These are phyloP conservation scores for Suillia variegata DNA, from an alignment of 2,888 invertebrate species.

Conservation along the genomic window DNA sequence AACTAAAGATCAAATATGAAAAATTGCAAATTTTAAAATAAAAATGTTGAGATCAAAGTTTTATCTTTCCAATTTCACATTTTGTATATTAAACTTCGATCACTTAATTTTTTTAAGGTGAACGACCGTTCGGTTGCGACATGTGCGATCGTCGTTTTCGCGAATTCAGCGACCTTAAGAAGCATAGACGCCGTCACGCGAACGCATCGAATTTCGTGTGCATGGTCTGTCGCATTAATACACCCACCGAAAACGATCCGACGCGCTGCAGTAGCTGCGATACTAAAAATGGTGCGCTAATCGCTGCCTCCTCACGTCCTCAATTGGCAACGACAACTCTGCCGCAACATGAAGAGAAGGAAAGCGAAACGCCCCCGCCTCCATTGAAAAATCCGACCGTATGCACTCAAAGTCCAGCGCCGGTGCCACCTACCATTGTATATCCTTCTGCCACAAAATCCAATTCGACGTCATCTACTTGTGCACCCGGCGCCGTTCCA, in stretches of 20 bases:
- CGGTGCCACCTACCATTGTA: conserved; percentile 3
- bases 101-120: conserved; percentile 40
- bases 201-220: conserved; percentile 51
- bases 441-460: conserved; percentile 12
- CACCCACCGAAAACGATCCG: conserved; percentile 51
- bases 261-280: conserved; percentile 56
- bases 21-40: background rate
- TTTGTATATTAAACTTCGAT: background rate
- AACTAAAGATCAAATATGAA: too few species aligned
- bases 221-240: conserved; percentile 53
- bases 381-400: conserved; percentile 18
- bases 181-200: conserved; percentile 56
- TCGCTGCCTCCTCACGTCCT: conserved; percentile 27
- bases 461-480: too few species aligned
- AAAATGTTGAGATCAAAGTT: background rate
- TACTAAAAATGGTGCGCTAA: conserved; percentile 40
- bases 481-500: conserved; percentile 19
- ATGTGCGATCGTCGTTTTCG: conserved; percentile 58
- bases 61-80: background rate
- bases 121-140: conserved; percentile 59
- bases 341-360: too few species aligned
- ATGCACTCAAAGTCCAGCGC: too few species aligned
- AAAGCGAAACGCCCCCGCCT: conserved; percentile 23
- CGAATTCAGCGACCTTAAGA: conserved; percentile 60
- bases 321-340: background rate